Base-by-base conservation (phyloP, 1,140 invertebrate genomes). In the Drosophila ogumai region DNA sequence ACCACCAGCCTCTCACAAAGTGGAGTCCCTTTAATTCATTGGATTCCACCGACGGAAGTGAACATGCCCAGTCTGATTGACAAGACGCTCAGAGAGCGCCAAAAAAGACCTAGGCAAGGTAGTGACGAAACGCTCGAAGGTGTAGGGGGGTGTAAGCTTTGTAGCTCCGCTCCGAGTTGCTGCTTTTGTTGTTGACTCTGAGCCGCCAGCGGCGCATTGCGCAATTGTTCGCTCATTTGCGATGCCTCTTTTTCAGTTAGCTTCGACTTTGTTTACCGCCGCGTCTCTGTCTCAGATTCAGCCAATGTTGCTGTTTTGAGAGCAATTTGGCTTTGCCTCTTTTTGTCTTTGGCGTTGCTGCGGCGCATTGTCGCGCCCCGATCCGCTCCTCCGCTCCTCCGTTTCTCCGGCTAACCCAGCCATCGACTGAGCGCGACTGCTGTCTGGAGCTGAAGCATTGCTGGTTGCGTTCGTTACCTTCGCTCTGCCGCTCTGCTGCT, bases 151-250 rank as follows among this genome's bases (percentile, higher is more conserved):
- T 68, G 36, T 28, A 22, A 41, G 41, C 64, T 52, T 49, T 73
- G 43, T 9, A 34, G 59, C 46, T 52, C 19, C 25, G 41, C 43
- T 65, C 40, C 12, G 13, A 57, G 54, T 59, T 63, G 28, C 7
- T 25, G 31, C 41, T 54, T 54, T 43, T 55, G n/a, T 32, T 43
- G 54, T 56, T 58, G 36, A 9, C 64, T 56, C 46, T 75, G 55
- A 25, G 61, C 28, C 57, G 52, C 34, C 40, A 64, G 46, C 61
- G 52, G 52, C 19, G 77, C 65, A 90, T 88, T 88, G 85, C 85
- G 85, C 85, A 88, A 88, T 88, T 84, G 81, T 67, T 71, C 49
- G 77, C 80, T 69, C 78, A 75, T 79, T 81, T 75, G 64, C 77
- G 67, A 60, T 69, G 81, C 44, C 65, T 73, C 76, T 61, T 67